phyloP scores from a whole-genome alignment of 2,888 invertebrate genomes.

The Drosophila mettleri region DNA sequence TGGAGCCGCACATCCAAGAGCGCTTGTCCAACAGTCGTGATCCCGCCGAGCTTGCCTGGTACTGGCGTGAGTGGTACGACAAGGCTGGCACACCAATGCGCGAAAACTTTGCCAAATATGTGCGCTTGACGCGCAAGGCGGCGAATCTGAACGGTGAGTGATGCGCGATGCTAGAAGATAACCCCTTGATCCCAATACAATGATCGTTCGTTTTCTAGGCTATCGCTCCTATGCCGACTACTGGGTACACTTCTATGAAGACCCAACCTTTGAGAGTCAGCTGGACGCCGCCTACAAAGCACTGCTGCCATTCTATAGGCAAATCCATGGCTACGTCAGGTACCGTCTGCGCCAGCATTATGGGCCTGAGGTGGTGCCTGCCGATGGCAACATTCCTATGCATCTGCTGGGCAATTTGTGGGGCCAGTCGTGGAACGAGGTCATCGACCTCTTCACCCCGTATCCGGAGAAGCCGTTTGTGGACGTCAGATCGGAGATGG shows the following conservation, averaged over 20 bases:
- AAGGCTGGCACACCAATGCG: slow-evolving; percentile 89
- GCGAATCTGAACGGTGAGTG: slow-evolving; percentile 88
- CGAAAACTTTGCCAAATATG: slow-evolving; percentile 88
- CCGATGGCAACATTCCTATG: slow-evolving; percentile 90
- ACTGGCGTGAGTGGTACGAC: slow-evolving; percentile 93
- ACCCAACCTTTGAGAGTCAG: slow-evolving; percentile 88
- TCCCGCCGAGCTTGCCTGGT: slow-evolving; percentile 90
- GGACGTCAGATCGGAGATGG: slow-evolving; percentile 90
- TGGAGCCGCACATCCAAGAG: slow-evolving; percentile 89
- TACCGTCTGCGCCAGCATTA: slow-evolving; percentile 89
- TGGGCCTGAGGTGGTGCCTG: slow-evolving; percentile 88
- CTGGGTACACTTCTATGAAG: slow-evolving; percentile 91
- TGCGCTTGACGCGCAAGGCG: slow-evolving; percentile 89
- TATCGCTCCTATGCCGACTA: slow-evolving; percentile 89
- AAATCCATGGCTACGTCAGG: slow-evolving; percentile 93
- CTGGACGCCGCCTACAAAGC: slow-evolving; percentile 89
- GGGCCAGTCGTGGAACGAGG: slow-evolving; percentile 90
- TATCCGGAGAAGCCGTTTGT: slow-evolving; percentile 89
- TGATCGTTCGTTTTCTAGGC: slow-evolving; percentile 85
- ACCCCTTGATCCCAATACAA: slow-evolving; percentile 16
- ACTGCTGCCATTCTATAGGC: slow-evolving; percentile 91
- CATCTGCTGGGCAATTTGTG: slow-evolving; percentile 93
- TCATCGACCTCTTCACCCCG: slow-evolving; percentile 88
- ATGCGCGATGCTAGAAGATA: slow-evolving; percentile 13
- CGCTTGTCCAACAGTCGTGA: slow-evolving; percentile 89